Evolutionary conservation across 2,113 vertebrate species (phyloP).

Genomic region (Pachyramphus minor): DNA sequence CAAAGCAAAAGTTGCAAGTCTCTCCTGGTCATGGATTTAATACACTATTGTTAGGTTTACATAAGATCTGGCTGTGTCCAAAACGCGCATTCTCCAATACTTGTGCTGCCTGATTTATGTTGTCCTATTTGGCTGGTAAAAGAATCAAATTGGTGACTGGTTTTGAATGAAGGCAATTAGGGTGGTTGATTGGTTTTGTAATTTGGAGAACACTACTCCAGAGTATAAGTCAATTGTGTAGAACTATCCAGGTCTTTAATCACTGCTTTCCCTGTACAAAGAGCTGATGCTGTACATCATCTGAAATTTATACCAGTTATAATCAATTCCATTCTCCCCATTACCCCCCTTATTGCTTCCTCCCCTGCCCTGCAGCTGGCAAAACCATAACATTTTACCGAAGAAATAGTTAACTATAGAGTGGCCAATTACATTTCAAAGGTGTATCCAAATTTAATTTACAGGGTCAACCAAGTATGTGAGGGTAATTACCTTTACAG

Average conservation of each 20-base stretch:
- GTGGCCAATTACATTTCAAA: conserved; percentile 8
- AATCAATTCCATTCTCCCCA: conserved; percentile 20
- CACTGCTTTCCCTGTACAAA: conserved; percentile 25
- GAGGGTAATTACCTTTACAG: background rate
- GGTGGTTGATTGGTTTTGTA: conserved; percentile 61
- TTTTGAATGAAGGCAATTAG: conserved; percentile 66
- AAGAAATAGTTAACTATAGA: background rate
- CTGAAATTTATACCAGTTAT: conserved; percentile 38
- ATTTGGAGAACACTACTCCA: conserved; percentile 58
- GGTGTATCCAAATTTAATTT: conserved; percentile 9
- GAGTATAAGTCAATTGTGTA: conserved; percentile 61
- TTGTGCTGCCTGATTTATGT: conserved; percentile 30
- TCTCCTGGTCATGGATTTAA: background rate
- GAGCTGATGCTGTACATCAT: conserved; percentile 21
- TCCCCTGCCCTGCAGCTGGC: background rate
- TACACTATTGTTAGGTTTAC: background rate
- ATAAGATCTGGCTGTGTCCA: background rate
- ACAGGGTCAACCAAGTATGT: background rate
- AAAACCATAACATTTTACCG: background rate
- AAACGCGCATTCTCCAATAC: background rate
- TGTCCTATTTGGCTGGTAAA: conserved; percentile 47
- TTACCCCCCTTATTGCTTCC: background rate
- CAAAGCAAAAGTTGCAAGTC: background rate
- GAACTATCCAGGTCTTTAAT: conserved; percentile 64
- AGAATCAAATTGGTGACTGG: conserved; percentile 53